Evolutionary conservation across 2,797 vertebrate species (phyloP).

Genomic region (Rachycentron canadum): DNA sequence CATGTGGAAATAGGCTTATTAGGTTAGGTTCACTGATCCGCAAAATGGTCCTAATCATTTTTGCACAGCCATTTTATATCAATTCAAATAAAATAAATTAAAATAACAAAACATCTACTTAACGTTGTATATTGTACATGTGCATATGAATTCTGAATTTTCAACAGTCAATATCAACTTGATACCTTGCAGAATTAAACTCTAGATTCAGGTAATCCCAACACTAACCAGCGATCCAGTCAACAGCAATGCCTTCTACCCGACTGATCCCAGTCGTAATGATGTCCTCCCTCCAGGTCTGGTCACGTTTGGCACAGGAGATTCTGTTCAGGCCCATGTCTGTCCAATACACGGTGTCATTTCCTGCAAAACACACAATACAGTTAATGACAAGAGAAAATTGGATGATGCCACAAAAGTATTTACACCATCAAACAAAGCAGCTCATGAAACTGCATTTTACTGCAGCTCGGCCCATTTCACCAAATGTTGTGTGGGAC

Average conservation of each 20-base stretch:
- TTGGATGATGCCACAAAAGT: slow-evolving; percentile 49
- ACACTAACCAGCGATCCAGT: slow-evolving; percentile 96
- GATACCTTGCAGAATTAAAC: slow-evolving; percentile 11
- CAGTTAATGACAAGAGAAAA: slow-evolving; percentile 54
- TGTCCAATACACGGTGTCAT: slow-evolving; percentile 99
- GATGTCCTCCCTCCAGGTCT: slow-evolving; percentile 98
- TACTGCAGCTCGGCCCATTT: slow-evolving; percentile 74
- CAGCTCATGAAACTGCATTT: slow-evolving; percentile 72
- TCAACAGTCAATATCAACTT: slow-evolving; percentile 21
- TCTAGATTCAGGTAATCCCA: neutral
- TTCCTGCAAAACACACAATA: slow-evolving; percentile 81
- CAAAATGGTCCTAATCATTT: neutral
- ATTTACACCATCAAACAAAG: slow-evolving; percentile 68
- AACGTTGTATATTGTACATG: neutral
- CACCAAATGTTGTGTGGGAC: slow-evolving; percentile 63
- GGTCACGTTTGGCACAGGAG: slow-evolving; percentile 94
- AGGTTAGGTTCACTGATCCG: slow-evolving; percentile 4
- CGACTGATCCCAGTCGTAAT: slow-evolving; percentile 95
- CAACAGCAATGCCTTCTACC: slow-evolving; percentile 97
- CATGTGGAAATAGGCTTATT: neutral
- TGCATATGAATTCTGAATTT: slow-evolving; percentile 15
- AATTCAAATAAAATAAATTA: slow-evolving; percentile 5
- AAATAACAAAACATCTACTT: neutral
- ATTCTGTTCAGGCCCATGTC: slow-evolving; percentile 99
- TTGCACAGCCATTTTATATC: neutral